Base-by-base conservation (phyloP, 2,888 invertebrate genomes). In the Plebejus argus region DNA sequence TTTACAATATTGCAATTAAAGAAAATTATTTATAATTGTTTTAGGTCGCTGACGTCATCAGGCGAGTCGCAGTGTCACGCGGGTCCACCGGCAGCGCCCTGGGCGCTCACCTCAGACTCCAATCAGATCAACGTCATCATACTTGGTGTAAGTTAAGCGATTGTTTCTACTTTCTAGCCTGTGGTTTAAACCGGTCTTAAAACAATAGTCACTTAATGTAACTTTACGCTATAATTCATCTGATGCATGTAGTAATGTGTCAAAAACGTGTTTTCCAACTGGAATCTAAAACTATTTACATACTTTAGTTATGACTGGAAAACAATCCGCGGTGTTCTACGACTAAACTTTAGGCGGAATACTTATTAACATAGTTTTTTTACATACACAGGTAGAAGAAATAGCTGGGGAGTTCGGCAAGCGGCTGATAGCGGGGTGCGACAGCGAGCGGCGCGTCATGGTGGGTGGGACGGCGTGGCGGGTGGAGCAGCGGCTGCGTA, bases 381-480 rank as follows among this genome's bases (percentile, higher is more conserved):
- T 20, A 58, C 58, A 20, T 61, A 0, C 3, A 23, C 80, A 94
- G 84, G 96, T 96, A 83, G 97, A 97, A 87, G 97, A 97, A 79
- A 95, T 98, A 82, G 97, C 98, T 23, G 97, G 97, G 80, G 97
- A 98, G 90, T 96, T 99, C 84, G 97, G 97, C 82, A 96, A 96
- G 85, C 97, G 98, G 84, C 96, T 99, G 81, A 94, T 97, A 85
- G 96, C 97, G 78, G 97, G 98, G 84, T 98, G 98, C 88, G 97
- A 97, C 85, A 96, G 97, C 80, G 98, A 98, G 89, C 93, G 94
- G 8, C 97, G 98, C 88, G 97, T 98, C 83, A 95, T 96, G 85
- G 96, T 97, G 84, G 96, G 97, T 89, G 96, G 96, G 3, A 78
- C 78, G 39, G 66, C 81, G 82, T 83, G 83, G 83, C 81, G 83